Conservation (phyloP, 2,888 invertebrate genomes). For the Drosophila lutescens region DNA sequence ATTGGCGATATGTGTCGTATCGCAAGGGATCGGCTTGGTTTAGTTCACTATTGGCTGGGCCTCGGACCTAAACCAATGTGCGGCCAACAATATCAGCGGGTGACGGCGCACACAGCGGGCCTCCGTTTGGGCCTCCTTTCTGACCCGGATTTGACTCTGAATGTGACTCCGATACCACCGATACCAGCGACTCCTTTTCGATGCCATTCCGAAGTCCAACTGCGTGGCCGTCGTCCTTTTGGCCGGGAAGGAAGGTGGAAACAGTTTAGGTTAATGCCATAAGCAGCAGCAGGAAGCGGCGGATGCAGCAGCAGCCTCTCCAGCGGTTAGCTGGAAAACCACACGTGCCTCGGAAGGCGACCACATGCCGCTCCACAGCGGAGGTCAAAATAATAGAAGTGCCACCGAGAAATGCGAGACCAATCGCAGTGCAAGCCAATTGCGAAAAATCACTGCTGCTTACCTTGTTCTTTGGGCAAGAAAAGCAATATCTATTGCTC, state of each 20-base stretch:
- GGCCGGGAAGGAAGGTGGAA: constrained; percentile 71
- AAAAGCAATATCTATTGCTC: not conserved
- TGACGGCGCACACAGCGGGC: constrained; percentile 65
- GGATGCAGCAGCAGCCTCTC: constrained; percentile 34
- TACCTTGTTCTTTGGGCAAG: too few species aligned
- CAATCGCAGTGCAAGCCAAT: constrained; percentile 7
- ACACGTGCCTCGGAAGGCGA: constrained; percentile 77
- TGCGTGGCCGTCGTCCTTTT: constrained; percentile 76
- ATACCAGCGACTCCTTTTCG: constrained; percentile 2
- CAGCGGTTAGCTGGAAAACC: constrained; percentile 79
- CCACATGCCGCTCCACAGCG: constrained; percentile 70
- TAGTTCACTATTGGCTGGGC: constrained; percentile 20
- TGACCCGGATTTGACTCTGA: constrained; percentile 56
- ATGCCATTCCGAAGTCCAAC: constrained; percentile 65
- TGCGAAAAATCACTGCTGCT: not conserved
- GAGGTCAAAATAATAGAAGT: constrained; percentile 42
- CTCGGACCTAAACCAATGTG: constrained; percentile 57
- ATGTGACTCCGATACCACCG: constrained; percentile 29
- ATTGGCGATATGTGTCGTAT: constrained; percentile 14
- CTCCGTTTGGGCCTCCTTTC: constrained; percentile 23
- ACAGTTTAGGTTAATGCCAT: constrained; percentile 79
- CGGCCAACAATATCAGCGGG: constrained; percentile 65
- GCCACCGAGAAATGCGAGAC: constrained; percentile 36
- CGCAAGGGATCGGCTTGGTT: constrained; percentile 25
- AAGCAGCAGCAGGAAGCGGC: constrained; percentile 61